These are phyloP conservation scores for Aptenodytes patagonicus DNA, from an alignment of 2,113 vertebrate species.

Conservation along the genomic window DNA sequence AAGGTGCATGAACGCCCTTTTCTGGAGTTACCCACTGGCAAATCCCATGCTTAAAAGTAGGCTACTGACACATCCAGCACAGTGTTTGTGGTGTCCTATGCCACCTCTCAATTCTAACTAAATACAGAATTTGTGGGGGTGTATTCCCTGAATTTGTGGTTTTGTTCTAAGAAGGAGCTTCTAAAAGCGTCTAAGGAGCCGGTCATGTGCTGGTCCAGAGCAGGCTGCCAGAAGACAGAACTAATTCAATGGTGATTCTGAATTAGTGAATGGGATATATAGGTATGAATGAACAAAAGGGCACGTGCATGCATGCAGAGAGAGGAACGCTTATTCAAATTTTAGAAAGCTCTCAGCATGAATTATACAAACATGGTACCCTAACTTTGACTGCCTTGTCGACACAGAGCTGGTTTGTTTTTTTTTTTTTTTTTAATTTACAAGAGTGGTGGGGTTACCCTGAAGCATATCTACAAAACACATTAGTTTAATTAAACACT, in stretches of 20 bases:
- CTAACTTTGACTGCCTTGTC: background rate
- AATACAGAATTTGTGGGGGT: background rate
- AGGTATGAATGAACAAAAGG: background rate
- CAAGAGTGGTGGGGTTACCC: background rate
- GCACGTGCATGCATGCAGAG: accelerated
- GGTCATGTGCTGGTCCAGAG: background rate
- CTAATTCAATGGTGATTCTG: background rate
- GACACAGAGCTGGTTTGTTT: background rate
- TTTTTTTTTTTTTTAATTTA: background rate
- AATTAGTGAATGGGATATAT: background rate
- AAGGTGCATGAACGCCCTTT: background rate
- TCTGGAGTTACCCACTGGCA: background rate
- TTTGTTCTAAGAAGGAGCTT: background rate
- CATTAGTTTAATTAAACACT: background rate
- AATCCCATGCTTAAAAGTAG: background rate
- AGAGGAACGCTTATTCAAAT: background rate
- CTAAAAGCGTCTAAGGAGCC: background rate
- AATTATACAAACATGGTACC: background rate
- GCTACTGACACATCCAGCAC: background rate
- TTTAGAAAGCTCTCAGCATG: background rate
- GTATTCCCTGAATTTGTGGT: background rate
- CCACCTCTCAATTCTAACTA: background rate
- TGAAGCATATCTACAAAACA: background rate
- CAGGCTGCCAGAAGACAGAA: background rate
- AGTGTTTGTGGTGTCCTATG: background rate